Evolutionary conservation across 2,888 invertebrate genomes (phyloP).

Genomic region (Calliphora vomitoria): DNA sequence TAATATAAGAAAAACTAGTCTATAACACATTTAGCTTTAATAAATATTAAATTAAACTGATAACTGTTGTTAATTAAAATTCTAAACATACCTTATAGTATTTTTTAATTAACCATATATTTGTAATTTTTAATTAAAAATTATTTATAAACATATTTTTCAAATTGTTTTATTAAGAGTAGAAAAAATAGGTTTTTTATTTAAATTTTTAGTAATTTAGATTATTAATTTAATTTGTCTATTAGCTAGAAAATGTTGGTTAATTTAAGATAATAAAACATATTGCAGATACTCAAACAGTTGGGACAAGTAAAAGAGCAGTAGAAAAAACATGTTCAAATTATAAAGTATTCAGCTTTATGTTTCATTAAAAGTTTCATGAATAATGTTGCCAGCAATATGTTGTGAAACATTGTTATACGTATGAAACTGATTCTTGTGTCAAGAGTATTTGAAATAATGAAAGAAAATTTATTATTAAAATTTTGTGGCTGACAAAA

Average conservation of each 20-base stretch:
- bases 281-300: slow-evolving; percentile 30
- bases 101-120: slow-evolving; percentile 61
- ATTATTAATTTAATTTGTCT: slow-evolving; percentile 54
- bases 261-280: slow-evolving; percentile 57
- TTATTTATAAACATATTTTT: slow-evolving; percentile 6
- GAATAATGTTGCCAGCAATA: no score
- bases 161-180: background rate
- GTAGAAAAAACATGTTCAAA: background rate
- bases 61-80: slow-evolving; percentile 62
- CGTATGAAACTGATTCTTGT: no score
- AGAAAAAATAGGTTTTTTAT: slow-evolving; percentile 9
- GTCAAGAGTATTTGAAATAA: no score
- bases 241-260: slow-evolving; percentile 41
- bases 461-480: no score
- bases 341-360: no score
- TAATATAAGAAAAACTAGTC: background rate
- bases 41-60: slow-evolving; percentile 29
- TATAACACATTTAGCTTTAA: background rate
- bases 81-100: slow-evolving; percentile 14
- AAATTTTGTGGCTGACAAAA: no score
- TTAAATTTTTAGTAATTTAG: slow-evolving; percentile 32
- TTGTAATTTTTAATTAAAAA: slow-evolving; percentile 57
- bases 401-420: no score
- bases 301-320: background rate
- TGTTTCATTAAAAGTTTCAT: no score